Evolutionary conservation across 2,797 vertebrate genomes (phyloP).

Genomic region (Anableps anableps): DNA sequence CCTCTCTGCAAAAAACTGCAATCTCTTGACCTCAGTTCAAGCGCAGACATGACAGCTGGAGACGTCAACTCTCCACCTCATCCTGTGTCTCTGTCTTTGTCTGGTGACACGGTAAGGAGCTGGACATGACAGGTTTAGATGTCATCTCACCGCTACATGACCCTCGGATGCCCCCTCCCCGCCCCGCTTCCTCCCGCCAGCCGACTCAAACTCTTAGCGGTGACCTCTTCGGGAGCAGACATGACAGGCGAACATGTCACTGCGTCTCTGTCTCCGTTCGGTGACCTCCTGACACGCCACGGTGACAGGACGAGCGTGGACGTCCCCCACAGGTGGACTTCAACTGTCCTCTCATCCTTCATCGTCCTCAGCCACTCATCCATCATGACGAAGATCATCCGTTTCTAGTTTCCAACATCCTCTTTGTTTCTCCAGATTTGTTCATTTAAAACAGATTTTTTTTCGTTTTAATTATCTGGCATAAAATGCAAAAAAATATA

Average conservation of each 20-base stretch:
- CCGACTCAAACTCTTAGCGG: constrained; percentile 54
- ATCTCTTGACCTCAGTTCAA: constrained; percentile 61
- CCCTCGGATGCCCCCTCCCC: constrained; percentile 33
- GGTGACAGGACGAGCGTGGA: constrained; percentile 60
- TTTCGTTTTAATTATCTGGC: background rate
- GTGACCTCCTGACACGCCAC: constrained; percentile 53
- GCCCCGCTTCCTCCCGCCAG: constrained; percentile 27
- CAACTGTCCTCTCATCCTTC: constrained; percentile 18
- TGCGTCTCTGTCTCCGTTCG: constrained; percentile 21
- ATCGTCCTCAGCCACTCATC: background rate
- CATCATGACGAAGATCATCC: constrained; percentile 10
- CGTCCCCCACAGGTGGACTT: constrained; percentile 57
- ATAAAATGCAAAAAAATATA: background rate
- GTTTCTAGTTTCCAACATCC: background rate
- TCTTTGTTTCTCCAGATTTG: background rate
- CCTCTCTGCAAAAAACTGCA: constrained; percentile 43
- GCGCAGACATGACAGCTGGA: constrained; percentile 63
- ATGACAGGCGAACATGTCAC: constrained; percentile 67
- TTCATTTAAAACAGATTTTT: background rate
- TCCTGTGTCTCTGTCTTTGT: constrained; percentile 55
- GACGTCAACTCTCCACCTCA: constrained; percentile 52
- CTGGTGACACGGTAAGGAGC: constrained; percentile 55
- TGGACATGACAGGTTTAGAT: constrained; percentile 73
- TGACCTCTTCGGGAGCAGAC: constrained; percentile 60
- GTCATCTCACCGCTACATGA: constrained; percentile 62